Base-by-base conservation (phyloP, 2,113 vertebrate genomes). In the Theristicus caerulescens region DNA sequence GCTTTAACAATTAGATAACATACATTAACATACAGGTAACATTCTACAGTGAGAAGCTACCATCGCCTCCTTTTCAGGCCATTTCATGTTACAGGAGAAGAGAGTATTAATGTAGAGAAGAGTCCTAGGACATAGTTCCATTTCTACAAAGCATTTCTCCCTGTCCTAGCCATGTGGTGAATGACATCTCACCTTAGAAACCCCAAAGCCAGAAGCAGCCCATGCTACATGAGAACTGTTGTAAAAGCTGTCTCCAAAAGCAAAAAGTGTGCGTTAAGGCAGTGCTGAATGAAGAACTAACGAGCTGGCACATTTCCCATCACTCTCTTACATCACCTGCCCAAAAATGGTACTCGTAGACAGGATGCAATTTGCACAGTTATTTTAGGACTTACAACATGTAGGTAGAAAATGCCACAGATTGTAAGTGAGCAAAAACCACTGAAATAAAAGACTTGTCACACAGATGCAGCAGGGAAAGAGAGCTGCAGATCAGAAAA, bases 311-410 rank as follows among this genome's bases (percentile, higher is more conserved):
- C 25, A 21, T 46, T 74, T 88, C 82, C 52, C 78, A 51, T 55
- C 51, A 64, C n/a, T 67, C 38, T 74, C 52, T 90, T 78, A 36
- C 29, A 91, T 74, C 47, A 58, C 31, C 47, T 89, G 59, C 64
- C 46, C 55, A 19, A 79, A 67, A 32, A 24, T 0, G 0, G 65
- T 70, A 46, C 51, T 66, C 4, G 1, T 4, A 36, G 46, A 74
- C 51, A 87, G 32, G 38, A 71, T 65, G n/a, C 4, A 10, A 66
- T 86, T 91, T 55, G 42, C 64, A 88, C 22, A 54, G 80, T 13
- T 83, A 59, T 81, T 91, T 86, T 73, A 61, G n/a, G 67, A 84
- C 49, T 86, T 89, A 38, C 2, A 70, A 34, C 7, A 4, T 44
- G 54, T 70, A 77, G 72, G 64, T 61, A 69, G 78, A 74, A 85